Evolutionary conservation across 2,888 invertebrate genomes (phyloP), one percentile per base, ranked within the genome.

Genomic region (Leistus spinibarbis): DNA sequence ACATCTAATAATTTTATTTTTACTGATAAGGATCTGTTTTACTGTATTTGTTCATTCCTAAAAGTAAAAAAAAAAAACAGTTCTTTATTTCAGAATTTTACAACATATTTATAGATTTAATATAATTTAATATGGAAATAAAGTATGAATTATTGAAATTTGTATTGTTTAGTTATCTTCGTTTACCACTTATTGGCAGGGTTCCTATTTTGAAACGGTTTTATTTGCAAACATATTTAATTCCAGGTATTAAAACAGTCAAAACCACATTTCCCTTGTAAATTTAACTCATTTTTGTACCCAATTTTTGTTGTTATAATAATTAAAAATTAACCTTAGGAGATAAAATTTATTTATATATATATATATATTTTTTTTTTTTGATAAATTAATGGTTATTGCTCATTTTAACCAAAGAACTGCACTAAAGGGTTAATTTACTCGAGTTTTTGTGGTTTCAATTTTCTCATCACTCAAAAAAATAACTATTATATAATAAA

Each of bases 81-180:
- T 60, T 73, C 73, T 67, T 72, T 4, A 40, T 65, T 66, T 65
- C 62, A 13, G 54, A 54, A 40, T 64, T 71, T 63, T 40, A 66
- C 57, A 73, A 73, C 73, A 72, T 66, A 66, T 73, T 73, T 73
- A 73, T 73, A 73, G 66, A 27, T 73, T 56, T 27, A 60, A 60
- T 60, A 60, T 60, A 20, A 60, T 73, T 73, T 73, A 27, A 60
- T 67, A 73, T 67, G 73, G 67, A 73, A 73, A 73, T 73, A 73
- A 73, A 73, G 62, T 67, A 73, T 73, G 60, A 73, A 56, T 73
- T 73, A 73, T 57, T 73, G 73, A 73, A 67, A 73, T 67, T 67
- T 73, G 73, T 73, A 73, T 73, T 73, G 65, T 72, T 73, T 73
- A 57, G 73, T 72, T 71, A 53, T 67, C 72, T 72, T 60, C 27